Percentiles rank a stretch among this genome's conserved stretches.
These are phyloP conservation scores for Chelonia mydas DNA, from an alignment of 2,797 vertebrate species.

Conservation along the genomic window DNA sequence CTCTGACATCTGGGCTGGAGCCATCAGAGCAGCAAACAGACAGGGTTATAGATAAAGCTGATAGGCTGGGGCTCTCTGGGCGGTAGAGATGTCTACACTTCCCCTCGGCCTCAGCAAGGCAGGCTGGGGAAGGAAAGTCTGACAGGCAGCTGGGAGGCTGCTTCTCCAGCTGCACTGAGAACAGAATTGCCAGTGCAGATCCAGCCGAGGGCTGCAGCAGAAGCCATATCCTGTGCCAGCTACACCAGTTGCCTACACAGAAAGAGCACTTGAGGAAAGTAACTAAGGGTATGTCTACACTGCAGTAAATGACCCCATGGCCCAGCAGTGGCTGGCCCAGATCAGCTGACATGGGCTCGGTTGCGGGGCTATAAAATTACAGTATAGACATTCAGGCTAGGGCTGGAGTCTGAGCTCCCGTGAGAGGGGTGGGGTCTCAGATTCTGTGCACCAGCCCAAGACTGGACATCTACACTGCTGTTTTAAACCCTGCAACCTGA, in stretches of 20 bases:
- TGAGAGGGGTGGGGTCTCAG: background rate
- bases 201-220: background rate
- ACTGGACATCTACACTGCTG: background rate
- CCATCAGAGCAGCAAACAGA: background rate
- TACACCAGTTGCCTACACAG: background rate
- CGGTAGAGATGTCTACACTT: background rate
- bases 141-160: background rate
- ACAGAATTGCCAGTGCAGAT: background rate
- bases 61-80: rapidly evolving
- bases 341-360: background rate
- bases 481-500: background rate
- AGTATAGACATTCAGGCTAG: background rate
- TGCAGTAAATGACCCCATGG: background rate
- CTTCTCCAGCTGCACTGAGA: background rate
- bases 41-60: background rate
- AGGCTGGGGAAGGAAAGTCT: background rate
- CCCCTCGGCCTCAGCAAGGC: background rate
- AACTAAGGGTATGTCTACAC: background rate
- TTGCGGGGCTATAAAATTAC: background rate
- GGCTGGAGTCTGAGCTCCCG: background rate
- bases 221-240: background rate
- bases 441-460: background rate
- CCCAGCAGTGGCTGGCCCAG: background rate
- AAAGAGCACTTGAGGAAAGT: background rate
- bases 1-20: background rate